phyloP scores from a whole-genome alignment of 2,888 invertebrate species.

The Caenorhabditis macrosperma region DNA sequence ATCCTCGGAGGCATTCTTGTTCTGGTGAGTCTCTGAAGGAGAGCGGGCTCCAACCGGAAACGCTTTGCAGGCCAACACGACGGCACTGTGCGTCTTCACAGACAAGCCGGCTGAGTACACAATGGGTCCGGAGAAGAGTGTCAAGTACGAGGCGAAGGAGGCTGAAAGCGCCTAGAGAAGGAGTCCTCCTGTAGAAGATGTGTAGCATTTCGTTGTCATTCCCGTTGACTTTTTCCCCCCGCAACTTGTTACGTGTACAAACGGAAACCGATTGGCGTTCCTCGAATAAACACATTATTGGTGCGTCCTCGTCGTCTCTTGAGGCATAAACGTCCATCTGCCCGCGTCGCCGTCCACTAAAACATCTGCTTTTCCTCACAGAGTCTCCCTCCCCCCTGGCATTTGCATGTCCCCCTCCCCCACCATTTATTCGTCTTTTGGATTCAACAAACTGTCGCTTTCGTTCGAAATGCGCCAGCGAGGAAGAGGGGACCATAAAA shows the following conservation, averaged over 20 bases:
- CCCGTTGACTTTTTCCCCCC: constrained; percentile 1
- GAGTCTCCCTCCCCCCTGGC: constrained; percentile 45
- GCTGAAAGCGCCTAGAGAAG: neutral
- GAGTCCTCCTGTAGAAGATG: too few relatives aligned
- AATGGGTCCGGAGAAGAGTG: constrained; percentile 18
- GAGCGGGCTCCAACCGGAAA: neutral
- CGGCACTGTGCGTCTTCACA: constrained; percentile 44
- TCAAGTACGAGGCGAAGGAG: constrained; percentile 42
- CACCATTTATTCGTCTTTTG: constrained; percentile 22
- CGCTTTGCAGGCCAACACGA: constrained; percentile 44
- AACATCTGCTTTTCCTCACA: constrained; percentile 63
- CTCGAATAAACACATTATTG: constrained; percentile 43
- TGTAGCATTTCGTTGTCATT: neutral
- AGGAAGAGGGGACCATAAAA: constrained; percentile 30
- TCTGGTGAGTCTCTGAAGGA: constrained; percentile 14
- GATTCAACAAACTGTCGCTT: constrained; percentile 35
- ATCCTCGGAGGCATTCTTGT: constrained; percentile 43
- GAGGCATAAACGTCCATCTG: constrained; percentile 55
- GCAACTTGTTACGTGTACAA: constrained; percentile 41
- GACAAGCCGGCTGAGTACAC: constrained; percentile 58
- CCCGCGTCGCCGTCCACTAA: constrained; percentile 37
- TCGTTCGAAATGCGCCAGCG: constrained; percentile 43
- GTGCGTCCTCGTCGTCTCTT: constrained; percentile 30
- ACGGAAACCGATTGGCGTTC: constrained; percentile 7
- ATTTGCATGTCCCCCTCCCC: constrained; percentile 51